Base-by-base conservation (phyloP, 2,797 vertebrate species). In the Microctenopoma steveboyesi region DNA sequence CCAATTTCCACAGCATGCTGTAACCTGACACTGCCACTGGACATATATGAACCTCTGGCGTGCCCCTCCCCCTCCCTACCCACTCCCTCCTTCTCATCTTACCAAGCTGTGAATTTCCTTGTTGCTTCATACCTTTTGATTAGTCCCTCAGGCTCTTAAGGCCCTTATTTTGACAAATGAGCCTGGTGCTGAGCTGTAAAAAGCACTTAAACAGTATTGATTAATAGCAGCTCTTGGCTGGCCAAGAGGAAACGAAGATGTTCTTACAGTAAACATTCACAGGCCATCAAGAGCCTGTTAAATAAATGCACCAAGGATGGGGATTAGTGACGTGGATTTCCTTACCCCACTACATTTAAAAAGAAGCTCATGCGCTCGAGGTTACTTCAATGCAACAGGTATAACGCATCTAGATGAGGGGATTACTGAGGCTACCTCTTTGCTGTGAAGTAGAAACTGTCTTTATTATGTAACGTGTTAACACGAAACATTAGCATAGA, bases 111-210 rank as follows among this genome's bases (percentile, higher is more conserved):
- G 55, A 61, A 83, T 82, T 80, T 87, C 65, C 76, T 56, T 81
- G 67, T 82, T 88, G 75, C 80, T 85, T 88, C 69, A 85, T 86
- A 72, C 75, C 74, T 83, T 84, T 81, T 91, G 88, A 92, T 93
- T 88, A 83, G 86, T 86, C 91, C 76, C 87, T n/a, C 11, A 74
- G 79, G 91, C 49, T 54, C 60, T 60, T 28, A 49, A 15, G 11
- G 76, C 81, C 87, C 90, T 93, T 92, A 93, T 92, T 90, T 92
- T 91, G 85, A 93, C 87, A 91, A 92, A 93, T 76, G 88, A 85
- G 87, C 54, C 43, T 48, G 69, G 71, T 76, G 81, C 81, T 72
- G 61, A 86, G 72, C 61, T 52, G 88, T 93, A 90, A 91, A 83
- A 91, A 90, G 83, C 87, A 79, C 87, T 93, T 91, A 89, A 79